A percentile compares a stretch with the other conserved stretches of the same genome.
These are phyloP conservation scores for Lypha dubia DNA, from an alignment of 2,888 invertebrate genomes.

Conservation along the genomic window DNA sequence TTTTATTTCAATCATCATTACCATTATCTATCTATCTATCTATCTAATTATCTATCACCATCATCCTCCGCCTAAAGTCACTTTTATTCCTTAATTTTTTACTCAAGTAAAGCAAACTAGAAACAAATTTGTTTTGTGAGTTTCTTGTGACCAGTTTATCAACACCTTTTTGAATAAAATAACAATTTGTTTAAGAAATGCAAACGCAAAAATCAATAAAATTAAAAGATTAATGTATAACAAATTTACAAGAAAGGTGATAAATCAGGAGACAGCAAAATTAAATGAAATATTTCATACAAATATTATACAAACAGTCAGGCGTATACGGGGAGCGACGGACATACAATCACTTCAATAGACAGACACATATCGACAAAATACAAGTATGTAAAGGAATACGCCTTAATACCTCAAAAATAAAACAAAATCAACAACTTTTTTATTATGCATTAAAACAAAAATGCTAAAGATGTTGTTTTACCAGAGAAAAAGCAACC, in stretches of 20 bases:
- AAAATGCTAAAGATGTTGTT: constrained; percentile 72
- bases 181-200: constrained; percentile 59
- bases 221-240: constrained; percentile 80
- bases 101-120: neutral
- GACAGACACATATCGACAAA: constrained; percentile 11
- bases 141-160: constrained; percentile 42
- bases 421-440: constrained; percentile 37
- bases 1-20: constrained; percentile 6
- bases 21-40: no score
- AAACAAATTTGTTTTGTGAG: constrained; percentile 24
- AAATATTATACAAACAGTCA: constrained; percentile 43
- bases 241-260: constrained; percentile 80
- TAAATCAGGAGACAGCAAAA: constrained; percentile 83
- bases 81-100: neutral
- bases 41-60: neutral
- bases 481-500: constrained; percentile 69
- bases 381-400: constrained; percentile 27
- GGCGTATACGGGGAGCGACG: constrained; percentile 27
- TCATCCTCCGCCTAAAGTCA: neutral
- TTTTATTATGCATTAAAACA: constrained; percentile 33
- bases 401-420: constrained; percentile 56
- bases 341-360: constrained; percentile 16
- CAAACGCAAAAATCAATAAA: constrained; percentile 77
- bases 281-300: constrained; percentile 83
- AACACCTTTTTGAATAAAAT: constrained; percentile 51